Evolutionary conservation across 2,888 invertebrate species (phyloP).

Genomic region (Urechis unicinctus): DNA sequence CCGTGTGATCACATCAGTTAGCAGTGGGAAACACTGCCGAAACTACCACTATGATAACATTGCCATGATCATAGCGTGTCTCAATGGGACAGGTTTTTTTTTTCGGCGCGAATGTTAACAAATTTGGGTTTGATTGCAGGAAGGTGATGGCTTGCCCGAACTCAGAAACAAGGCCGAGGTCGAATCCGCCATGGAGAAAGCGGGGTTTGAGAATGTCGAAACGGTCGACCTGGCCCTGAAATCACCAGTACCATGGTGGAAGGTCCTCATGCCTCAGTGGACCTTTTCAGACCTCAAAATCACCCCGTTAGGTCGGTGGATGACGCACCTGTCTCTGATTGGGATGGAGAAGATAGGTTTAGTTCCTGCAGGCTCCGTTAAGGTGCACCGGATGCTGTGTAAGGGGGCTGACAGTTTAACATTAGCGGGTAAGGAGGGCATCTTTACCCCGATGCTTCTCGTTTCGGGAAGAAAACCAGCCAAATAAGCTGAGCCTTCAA

Average conservation of each 20-base stretch:
- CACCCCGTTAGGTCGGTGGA: constrained; percentile 17
- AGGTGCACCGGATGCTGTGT: constrained; percentile 16
- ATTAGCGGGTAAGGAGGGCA: constrained; percentile 15
- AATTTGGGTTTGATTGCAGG: too few species aligned
- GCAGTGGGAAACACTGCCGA: too few species aligned
- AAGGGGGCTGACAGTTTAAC: constrained; percentile 17
- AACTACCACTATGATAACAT: too few species aligned
- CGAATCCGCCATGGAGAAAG: constrained; percentile 4
- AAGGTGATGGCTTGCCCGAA: constrained; percentile 18
- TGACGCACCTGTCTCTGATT: constrained; percentile 15
- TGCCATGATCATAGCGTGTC: too few species aligned
- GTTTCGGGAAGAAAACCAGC: constrained; percentile 17
- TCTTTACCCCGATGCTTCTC: constrained; percentile 19
- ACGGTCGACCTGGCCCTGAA: constrained; percentile 10
- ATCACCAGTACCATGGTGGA: constrained; percentile 17
- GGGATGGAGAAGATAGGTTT: constrained; percentile 16
- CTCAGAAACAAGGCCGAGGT: constrained; percentile 8
- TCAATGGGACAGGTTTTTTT: too few species aligned
- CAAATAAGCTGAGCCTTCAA: too few species aligned
- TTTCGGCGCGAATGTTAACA: too few species aligned
- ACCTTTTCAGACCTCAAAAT: constrained; percentile 13
- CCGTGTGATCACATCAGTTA: too few species aligned
- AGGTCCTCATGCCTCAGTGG: constrained; percentile 12
- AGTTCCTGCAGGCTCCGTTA: constrained; percentile 16
- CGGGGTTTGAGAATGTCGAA: constrained; percentile 20